Conservation (phyloP, 2,113 vertebrate genomes). For the Hydrochoerus hydrochaeris region DNA sequence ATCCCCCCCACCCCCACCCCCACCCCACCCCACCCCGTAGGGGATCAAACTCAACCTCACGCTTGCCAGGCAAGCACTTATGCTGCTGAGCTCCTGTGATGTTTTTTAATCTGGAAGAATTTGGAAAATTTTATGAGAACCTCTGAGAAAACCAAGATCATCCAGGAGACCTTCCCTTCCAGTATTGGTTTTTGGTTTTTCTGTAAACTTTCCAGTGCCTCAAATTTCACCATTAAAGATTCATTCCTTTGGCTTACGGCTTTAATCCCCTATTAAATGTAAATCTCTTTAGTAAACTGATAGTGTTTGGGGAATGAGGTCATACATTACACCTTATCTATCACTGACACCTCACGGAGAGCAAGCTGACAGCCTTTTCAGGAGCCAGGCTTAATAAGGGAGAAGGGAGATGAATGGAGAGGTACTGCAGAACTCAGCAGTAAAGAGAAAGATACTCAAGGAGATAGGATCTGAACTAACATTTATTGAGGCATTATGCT, state of each 20-base stretch:
- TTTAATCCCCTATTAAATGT: slow-evolving; percentile 77
- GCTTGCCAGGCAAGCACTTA: too few relatives aligned
- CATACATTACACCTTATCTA: slow-evolving; percentile 76
- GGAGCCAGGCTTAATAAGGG: slow-evolving; percentile 68
- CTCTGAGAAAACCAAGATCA: not conserved
- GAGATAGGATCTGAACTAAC: slow-evolving; percentile 73
- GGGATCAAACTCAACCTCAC: too few relatives aligned
- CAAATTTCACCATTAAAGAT: slow-evolving; percentile 79
- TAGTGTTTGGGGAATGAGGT: slow-evolving; percentile 71
- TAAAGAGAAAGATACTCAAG: slow-evolving; percentile 60
- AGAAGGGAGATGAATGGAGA: slow-evolving; percentile 71
- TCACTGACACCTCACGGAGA: slow-evolving; percentile 77
- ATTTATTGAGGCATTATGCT: slow-evolving; percentile 81
- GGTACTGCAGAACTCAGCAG: slow-evolving; percentile 16
- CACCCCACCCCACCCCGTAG: too few relatives aligned
- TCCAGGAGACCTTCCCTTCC: not conserved
- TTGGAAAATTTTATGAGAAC: not conserved
- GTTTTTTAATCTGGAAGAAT: not conserved
- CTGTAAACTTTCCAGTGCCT: slow-evolving; percentile 39
- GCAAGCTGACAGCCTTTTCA: slow-evolving; percentile 69
- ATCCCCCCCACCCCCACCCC: too few relatives aligned
- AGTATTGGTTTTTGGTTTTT: slow-evolving; percentile 21
- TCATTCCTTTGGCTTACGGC: slow-evolving; percentile 77
- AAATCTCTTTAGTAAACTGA: slow-evolving; percentile 68
- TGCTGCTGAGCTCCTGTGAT: too few relatives aligned